A percentile compares a stretch with the other conserved stretches of the same genome.
Conservation (phyloP, 2,113 vertebrate genomes). For the Clarias macrocephalus region DNA sequence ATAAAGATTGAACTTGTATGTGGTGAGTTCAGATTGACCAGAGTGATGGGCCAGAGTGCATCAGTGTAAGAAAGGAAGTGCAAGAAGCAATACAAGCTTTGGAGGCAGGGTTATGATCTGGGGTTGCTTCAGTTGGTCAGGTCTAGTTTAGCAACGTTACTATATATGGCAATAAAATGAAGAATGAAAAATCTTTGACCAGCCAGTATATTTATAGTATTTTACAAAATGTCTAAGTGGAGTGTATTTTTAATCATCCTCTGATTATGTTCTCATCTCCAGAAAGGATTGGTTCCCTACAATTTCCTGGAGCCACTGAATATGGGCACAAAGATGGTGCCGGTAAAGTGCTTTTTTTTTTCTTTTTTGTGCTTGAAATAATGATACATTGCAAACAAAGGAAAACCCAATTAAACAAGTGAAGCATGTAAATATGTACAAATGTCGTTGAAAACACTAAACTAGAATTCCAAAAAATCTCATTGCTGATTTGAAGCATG, state of each 20-base stretch:
- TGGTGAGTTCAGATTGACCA: too few species aligned
- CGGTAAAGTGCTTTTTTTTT: conserved; percentile 70
- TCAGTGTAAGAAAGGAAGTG: too few species aligned
- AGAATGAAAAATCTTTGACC: too few species aligned
- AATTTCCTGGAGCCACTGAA: conserved; percentile 88
- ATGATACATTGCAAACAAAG: background rate
- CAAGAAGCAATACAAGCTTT: too few species aligned
- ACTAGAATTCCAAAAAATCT: background rate
- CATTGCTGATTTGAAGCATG: background rate
- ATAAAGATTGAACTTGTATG: too few species aligned
- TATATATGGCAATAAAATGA: too few species aligned
- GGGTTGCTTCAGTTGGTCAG: too few species aligned
- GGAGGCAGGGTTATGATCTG: too few species aligned
- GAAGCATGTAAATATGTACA: too few species aligned
- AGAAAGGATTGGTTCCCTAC: conserved; percentile 93
- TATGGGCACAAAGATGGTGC: conserved; percentile 72
- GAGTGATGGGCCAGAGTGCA: too few species aligned
- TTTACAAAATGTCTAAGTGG: background rate
- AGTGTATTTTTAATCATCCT: background rate
- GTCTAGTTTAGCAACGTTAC: too few species aligned
- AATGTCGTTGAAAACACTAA: too few species aligned
- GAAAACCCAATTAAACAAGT: background rate
- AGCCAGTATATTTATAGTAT: background rate
- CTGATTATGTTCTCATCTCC: conserved; percentile 31
- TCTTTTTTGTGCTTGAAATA: background rate